Evolutionary conservation across 2,113 vertebrate species (phyloP), one percentile per base, ranked within the genome.

Genomic region (Trematomus loennbergii): DNA sequence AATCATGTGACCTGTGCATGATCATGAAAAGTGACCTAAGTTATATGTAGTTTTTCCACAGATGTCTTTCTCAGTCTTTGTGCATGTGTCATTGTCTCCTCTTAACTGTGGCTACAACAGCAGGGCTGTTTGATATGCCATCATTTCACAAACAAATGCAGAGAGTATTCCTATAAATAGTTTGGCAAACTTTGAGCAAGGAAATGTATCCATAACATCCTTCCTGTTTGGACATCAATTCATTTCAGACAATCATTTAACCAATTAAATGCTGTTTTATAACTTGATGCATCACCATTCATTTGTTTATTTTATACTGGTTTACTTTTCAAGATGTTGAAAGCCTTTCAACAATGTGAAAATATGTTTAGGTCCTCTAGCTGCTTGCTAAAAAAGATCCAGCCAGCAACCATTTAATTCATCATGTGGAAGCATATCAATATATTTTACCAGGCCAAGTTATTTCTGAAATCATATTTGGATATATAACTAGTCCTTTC

Each of bases 61-160:
- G 45, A 64, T n/a, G 20, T 50, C 52, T 84, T 59, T 78, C 16
- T 68, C 63, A 6, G 3, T 69, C 20, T 77, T 55, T 36, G 43
- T 81, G 50, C 55, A 66, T 70, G 48, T 76, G 25, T 43, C 13
- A 20, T 16, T 29, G 29, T 29, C 72, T 83, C 46, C 60, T 45
- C 60, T 85, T 62, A 46, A 20, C 59, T 70, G 16, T 63, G 76
- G 84, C 72, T 80, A 76, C 82, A 85, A 36, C 90, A 92, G 89
- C 89, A 46, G 85, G 81, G 81, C 89, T 92, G 88, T 91, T 86
- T 74, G 78, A 84, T 58, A 18, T 73, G 81, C 81, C 76, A 75
- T 22, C 48, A 9, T 74, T 77, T 70, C 33, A 71, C 36, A 61
- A 69, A 72, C 63, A 3, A 25, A 82, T 81, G 72, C 82, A 87